Evolutionary conservation across 1,140 invertebrate species (phyloP), one percentile per base, ranked within the genome.

Genomic region (Dryas iulia): DNA sequence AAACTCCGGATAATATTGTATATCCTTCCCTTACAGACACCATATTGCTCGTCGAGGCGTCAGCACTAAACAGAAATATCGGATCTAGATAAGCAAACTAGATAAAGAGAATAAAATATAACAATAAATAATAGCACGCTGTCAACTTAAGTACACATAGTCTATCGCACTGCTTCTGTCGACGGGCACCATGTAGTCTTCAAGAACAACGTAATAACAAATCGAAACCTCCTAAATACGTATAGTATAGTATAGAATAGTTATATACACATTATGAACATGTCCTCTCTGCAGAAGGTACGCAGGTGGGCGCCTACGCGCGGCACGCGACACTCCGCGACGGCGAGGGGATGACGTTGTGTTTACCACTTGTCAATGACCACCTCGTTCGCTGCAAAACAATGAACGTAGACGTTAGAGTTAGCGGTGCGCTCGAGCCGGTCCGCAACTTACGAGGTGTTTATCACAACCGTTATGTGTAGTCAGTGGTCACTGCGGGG

Each of bases 361-460:
- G 86, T 81, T 82, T 92, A 92, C 93, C 93, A 93, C 91, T 93
- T 93, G 92, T 93, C 92, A 87, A 94, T 82, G 87, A 93, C 92
- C 83, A 86, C 82, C 84, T 93, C 93, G 87, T 90, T 92, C 89
- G 90, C 93, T 94, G 93, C 74, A 94, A 94, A 93, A 93, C 86
- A 94, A 56, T 21, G 14, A 56, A 56, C 53, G 53, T 21, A 18
- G 24, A 94, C 81, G 92, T 78, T 77, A 84, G 79, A 74, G 81
- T 89, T 89, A 88, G 85, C 84, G 75, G 76, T 72, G 84, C 78
- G 82, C 75, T 79, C 84, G 84, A 76, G 77, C 76, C 79, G 83
- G 83, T 81, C 82, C 75, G 78, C 78, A 87, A 91, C 85, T 91
- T 83, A 89, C 83, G 84, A 80, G 78, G 67, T 87, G 84, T 84